Percentiles rank a stretch among this genome's conserved stretches.
phyloP scores from a whole-genome alignment of 2,888 invertebrate species.

The Halictus ligatus region DNA sequence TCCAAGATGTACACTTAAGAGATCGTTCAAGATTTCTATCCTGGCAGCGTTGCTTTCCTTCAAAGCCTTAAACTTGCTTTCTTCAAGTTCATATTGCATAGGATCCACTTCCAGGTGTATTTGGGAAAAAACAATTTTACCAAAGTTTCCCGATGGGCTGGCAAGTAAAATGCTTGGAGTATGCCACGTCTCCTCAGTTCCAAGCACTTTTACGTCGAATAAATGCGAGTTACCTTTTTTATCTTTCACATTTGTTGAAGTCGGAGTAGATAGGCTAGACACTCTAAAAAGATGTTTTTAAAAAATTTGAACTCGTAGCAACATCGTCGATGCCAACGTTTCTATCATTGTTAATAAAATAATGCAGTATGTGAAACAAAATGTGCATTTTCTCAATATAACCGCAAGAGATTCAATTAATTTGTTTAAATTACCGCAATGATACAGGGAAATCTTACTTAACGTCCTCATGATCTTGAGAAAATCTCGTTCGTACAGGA shows the following conservation, averaged over 20 bases:
- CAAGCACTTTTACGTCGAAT: slow-evolving; percentile 91
- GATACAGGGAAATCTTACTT: slow-evolving; percentile 72
- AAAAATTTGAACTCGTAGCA: neutral
- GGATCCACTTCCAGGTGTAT: slow-evolving; percentile 94
- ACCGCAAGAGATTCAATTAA: neutral
- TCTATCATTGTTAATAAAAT: neutral
- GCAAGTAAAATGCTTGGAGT: slow-evolving; percentile 93
- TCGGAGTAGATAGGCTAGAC: slow-evolving; percentile 73
- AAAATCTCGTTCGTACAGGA: slow-evolving; percentile 92
- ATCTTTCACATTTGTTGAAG: slow-evolving; percentile 78
- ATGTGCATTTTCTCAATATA: neutral
- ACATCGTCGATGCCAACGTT: neutral
- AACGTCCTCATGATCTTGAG: slow-evolving; percentile 89
- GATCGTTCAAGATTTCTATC: slow-evolving; percentile 91
- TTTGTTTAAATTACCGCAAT: neutral
- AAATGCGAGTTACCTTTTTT: slow-evolving; percentile 87
- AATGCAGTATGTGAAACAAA: neutral
- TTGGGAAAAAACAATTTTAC: slow-evolving; percentile 92
- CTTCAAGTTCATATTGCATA: slow-evolving; percentile 87
- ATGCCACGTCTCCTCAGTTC: slow-evolving; percentile 94
- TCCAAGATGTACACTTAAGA: slow-evolving; percentile 89
- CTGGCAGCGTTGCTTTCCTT: slow-evolving; percentile 89
- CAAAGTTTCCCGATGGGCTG: slow-evolving; percentile 87
- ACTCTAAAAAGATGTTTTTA: slow-evolving; percentile 39
- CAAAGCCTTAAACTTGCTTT: slow-evolving; percentile 86